Evolutionary conservation across 2,113 vertebrate genomes (phyloP).

Genomic region (Lontra canadensis): DNA sequence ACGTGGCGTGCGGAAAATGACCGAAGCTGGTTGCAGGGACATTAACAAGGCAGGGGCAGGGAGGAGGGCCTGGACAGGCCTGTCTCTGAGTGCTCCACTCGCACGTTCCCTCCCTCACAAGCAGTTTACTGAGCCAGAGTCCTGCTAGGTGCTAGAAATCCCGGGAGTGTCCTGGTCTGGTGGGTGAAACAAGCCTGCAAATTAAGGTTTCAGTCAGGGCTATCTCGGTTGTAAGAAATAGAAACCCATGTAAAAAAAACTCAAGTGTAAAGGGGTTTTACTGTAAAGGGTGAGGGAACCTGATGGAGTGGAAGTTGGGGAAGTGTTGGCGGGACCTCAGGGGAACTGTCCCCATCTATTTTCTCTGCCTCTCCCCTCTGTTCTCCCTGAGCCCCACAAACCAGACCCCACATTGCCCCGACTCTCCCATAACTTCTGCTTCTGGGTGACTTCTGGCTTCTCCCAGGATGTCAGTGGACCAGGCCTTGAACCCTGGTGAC

Average conservation of each 20-base stretch:
- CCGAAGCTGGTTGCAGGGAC: background rate
- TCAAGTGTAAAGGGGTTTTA: background rate
- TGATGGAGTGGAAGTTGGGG: background rate
- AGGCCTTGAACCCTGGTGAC: background rate
- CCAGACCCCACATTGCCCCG: fast-evolving
- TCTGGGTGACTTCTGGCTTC: background rate
- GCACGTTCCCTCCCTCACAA: background rate
- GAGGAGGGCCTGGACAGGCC: background rate
- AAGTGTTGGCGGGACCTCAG: fast-evolving
- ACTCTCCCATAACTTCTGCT: background rate
- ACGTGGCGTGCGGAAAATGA: background rate
- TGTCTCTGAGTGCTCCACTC: background rate
- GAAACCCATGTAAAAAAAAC: background rate
- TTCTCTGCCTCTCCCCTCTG: background rate
- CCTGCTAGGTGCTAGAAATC: background rate
- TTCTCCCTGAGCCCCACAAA: background rate
- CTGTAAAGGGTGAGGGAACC: background rate
- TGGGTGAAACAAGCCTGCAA: background rate
- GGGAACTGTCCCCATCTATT: background rate
- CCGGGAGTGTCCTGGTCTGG: fast-evolving
- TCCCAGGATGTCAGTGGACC: no score
- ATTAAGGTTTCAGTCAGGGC: background rate
- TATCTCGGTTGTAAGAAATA: background rate
- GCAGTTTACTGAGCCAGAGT: background rate
- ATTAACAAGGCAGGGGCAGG: no score